Conservation (phyloP, 2,888 invertebrate species). For the Microctonus aethiopoides region DNA sequence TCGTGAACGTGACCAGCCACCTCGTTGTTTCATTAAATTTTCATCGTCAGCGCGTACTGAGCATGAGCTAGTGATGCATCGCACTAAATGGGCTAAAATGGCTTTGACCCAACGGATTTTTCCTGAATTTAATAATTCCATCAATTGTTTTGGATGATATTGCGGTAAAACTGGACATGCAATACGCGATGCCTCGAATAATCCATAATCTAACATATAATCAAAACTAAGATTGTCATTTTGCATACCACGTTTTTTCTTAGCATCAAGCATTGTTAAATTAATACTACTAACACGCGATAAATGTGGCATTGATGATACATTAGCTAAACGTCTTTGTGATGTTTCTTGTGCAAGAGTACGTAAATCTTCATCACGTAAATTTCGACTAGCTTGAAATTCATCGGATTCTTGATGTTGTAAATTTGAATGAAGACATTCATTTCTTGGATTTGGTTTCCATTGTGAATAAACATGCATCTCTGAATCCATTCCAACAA, state of each 20-base stretch:
- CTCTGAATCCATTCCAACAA: conserved; percentile 99
- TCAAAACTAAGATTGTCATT: conserved; percentile 70
- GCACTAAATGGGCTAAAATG: conserved; percentile 94
- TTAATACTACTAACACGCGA: conserved; percentile 88
- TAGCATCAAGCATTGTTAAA: conserved; percentile 81
- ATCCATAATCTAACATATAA: conserved; percentile 92
- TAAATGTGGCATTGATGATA: conserved; percentile 83
- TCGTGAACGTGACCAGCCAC: conserved; percentile 84
- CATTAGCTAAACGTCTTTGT: conserved; percentile 76
- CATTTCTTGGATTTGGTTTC: conserved; percentile 77
- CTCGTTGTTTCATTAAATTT: conserved; percentile 67
- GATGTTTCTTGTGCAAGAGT: conserved; percentile 76
- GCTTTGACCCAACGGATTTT: conserved; percentile 98
- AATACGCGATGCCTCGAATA: conserved; percentile 97
- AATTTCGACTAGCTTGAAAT: conserved; percentile 77
- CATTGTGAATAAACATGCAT: conserved; percentile 99
- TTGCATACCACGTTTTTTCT: conserved; percentile 72
- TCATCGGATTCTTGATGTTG: conserved; percentile 75
- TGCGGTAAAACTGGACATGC: conserved; percentile 98
- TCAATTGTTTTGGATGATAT: conserved; percentile 98
- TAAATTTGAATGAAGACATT: conserved; percentile 60
- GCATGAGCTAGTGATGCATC: conserved; percentile 73
- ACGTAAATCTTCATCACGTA: conserved; percentile 78
- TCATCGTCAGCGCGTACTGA: conserved; percentile 69
- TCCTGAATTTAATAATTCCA: conserved; percentile 98